A percentile compares a stretch with the other conserved stretches of the same genome.
Conservation (phyloP, 2,888 invertebrate species). For the Dendrolimus pini region DNA sequence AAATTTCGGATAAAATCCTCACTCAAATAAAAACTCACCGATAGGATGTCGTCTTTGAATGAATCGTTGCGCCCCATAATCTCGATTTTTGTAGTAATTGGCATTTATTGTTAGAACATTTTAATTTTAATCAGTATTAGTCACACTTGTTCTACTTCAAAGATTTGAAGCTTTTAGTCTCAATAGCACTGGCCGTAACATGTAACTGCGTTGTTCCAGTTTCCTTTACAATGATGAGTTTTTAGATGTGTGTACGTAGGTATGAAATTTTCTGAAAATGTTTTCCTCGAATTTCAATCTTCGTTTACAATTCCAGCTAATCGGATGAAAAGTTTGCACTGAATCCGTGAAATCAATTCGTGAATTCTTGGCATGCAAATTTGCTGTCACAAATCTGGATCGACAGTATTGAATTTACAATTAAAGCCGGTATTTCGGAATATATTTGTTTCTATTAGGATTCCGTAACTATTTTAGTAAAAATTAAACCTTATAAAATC, state of each 20-base stretch:
- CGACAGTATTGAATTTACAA: neutral
- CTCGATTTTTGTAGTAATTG: neutral
- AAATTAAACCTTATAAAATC: too few species aligned
- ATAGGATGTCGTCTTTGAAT: neutral
- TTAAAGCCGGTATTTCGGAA: neutral
- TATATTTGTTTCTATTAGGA: too few species aligned
- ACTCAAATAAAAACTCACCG: neutral
- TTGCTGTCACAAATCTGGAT: neutral
- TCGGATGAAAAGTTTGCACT: neutral
- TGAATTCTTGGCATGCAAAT: neutral
- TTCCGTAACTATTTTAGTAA: too few species aligned
- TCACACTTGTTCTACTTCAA: neutral
- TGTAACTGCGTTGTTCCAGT: neutral
- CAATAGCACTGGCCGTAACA: neutral
- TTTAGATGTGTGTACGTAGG: neutral
- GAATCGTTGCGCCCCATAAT: neutral
- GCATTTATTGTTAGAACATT: neutral
- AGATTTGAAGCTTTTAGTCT: neutral
- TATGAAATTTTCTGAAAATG: neutral
- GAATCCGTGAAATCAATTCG: neutral
- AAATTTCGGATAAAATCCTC: slow-evolving; percentile 30
- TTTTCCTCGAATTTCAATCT: neutral
- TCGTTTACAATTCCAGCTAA: neutral
- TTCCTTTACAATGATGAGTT: neutral
- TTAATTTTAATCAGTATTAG: neutral